Evolutionary conservation across 2,113 vertebrate genomes (phyloP).

Genomic region (Chamaea fasciata): DNA sequence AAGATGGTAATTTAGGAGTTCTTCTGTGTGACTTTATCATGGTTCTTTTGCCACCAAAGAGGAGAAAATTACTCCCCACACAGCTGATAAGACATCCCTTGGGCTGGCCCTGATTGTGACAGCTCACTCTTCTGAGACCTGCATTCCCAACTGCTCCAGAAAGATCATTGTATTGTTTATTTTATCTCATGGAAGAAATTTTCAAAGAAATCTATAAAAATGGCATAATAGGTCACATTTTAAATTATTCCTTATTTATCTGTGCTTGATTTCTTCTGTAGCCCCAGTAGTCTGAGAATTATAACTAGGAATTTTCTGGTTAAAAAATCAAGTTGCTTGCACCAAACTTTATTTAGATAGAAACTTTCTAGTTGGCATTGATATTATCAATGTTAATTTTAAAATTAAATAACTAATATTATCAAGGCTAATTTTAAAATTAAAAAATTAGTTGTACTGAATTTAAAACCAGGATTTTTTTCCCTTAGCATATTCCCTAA

Average conservation of each 20-base stretch:
- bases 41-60: not conserved
- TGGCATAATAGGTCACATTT: not conserved
- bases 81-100: not conserved
- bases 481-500: no score
- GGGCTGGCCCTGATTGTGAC: not conserved
- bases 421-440: not conserved
- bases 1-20: not conserved
- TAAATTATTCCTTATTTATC: not conserved
- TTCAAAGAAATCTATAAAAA: not conserved
- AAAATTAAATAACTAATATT: not conserved
- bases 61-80: not conserved
- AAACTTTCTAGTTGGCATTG: not conserved
- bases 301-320: not conserved
- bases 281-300: not conserved
- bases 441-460: not conserved
- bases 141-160: not conserved
- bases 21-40: not conserved
- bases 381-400: not conserved
- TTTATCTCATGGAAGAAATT: not conserved
- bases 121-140: not conserved
- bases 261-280: not conserved
- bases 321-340: not conserved
- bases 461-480: not conserved
- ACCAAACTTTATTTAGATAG: not conserved
- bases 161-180: not conserved